phyloP scores from a whole-genome alignment of 2,113 vertebrate genomes.

The Myxocyprinus asiaticus region DNA sequence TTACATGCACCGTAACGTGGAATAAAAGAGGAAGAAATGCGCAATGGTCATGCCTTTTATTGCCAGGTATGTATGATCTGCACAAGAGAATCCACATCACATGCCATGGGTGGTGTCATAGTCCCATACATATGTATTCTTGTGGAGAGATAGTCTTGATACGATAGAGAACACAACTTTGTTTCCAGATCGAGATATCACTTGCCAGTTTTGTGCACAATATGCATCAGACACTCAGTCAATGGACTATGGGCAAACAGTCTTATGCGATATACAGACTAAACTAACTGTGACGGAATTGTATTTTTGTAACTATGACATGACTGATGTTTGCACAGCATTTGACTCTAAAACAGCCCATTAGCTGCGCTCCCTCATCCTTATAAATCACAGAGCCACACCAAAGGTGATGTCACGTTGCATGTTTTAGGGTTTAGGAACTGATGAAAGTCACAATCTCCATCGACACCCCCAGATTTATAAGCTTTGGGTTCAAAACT shows the following conservation, averaged over 20 bases:
- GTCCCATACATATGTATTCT: too few species aligned
- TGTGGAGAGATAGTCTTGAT: too few species aligned
- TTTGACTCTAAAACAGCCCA: constrained; percentile 38
- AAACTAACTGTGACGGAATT: constrained; percentile 38
- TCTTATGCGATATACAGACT: background rate
- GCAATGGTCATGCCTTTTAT: too few species aligned
- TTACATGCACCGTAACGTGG: too few species aligned
- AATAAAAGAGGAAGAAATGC: too few species aligned
- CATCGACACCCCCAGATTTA: constrained; percentile 35
- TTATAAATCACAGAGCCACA: constrained; percentile 48
- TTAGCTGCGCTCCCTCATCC: constrained; percentile 23
- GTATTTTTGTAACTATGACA: constrained; percentile 46
- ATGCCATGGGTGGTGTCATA: too few species aligned
- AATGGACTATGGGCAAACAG: too few species aligned
- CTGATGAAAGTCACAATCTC: constrained; percentile 48
- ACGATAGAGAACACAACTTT: too few species aligned
- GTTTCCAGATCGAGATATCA: background rate
- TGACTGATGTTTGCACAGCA: constrained; percentile 42
- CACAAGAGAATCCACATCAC: too few species aligned
- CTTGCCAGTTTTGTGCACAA: background rate
- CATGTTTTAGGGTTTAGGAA: constrained; percentile 38
- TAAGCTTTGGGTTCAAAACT: constrained; percentile 40
- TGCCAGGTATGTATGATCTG: too few species aligned
- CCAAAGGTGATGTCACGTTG: constrained; percentile 42
- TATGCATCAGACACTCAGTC: background rate